Conservation (phyloP, 1,140 invertebrate species). For the Drosophila kikkawai region DNA sequence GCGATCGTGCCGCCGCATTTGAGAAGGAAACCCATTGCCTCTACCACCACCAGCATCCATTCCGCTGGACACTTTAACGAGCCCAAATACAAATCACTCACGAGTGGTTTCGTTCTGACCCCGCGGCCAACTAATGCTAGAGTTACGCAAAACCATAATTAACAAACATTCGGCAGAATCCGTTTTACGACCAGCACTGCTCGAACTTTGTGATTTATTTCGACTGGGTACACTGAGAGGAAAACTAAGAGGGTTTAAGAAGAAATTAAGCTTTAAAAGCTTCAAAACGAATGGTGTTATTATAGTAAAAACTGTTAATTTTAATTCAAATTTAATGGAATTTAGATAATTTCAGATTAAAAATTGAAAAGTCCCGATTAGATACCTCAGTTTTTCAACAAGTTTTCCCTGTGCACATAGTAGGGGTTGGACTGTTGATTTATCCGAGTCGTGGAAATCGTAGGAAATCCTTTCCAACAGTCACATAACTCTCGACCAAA, state of each 20-base stretch:
- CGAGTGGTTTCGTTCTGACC: conserved; percentile 55
- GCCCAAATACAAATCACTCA: conserved; percentile 79
- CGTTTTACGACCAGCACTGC: conserved; percentile 64
- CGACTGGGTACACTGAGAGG: conserved; percentile 11
- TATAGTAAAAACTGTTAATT: too few relatives aligned
- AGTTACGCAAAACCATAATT: conserved; percentile 82
- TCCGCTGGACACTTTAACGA: conserved; percentile 78
- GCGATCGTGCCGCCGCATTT: conserved; percentile 76
- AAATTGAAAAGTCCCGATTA: not conserved
- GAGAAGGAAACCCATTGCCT: conserved; percentile 55
- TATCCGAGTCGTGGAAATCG: conserved; percentile 62
- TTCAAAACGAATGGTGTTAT: too few relatives aligned
- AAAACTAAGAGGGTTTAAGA: not conserved
- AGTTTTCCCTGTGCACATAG: conserved; percentile 4
- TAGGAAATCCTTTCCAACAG: conserved; percentile 79
- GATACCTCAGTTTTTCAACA: not conserved
- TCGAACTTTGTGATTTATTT: conserved; percentile 68
- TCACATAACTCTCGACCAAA: conserved; percentile 67
- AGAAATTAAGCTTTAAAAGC: not conserved
- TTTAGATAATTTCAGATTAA: too few relatives aligned
- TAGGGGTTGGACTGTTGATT: conserved; percentile 40
- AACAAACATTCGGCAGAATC: conserved; percentile 77
- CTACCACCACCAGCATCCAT: conserved; percentile 47
- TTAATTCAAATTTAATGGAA: too few relatives aligned
- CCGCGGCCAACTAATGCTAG: conserved; percentile 44